Percentiles rank a stretch among this genome's conserved stretches.
Conservation (phyloP, 2,113 vertebrate genomes). For the Spermophilus dauricus region DNA sequence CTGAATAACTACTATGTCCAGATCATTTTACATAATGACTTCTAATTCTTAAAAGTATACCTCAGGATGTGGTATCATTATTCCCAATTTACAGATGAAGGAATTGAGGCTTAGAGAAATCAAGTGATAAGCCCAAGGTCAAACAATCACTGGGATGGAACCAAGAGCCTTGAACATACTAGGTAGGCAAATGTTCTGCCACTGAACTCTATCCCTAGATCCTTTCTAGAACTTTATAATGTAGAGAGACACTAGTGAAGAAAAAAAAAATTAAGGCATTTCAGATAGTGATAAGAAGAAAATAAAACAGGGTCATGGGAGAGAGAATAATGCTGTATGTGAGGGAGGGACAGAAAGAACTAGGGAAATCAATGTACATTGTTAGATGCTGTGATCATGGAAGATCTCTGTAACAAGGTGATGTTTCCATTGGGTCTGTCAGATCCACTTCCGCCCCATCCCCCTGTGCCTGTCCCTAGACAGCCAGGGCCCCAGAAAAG, state of each 20-base stretch:
- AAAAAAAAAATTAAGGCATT: conserved; percentile 39
- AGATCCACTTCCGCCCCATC: background rate
- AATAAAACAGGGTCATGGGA: background rate
- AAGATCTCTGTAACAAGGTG: background rate
- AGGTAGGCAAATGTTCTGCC: no score
- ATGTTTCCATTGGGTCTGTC: background rate
- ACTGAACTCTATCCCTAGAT: no score
- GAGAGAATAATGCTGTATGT: background rate
- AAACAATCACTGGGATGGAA: background rate
- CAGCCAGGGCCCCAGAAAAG: background rate
- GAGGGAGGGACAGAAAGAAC: background rate
- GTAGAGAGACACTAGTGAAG: conserved; percentile 27
- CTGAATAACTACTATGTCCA: background rate
- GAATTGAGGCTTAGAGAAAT: conserved; percentile 24
- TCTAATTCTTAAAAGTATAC: conserved; percentile 56
- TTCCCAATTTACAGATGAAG: conserved; percentile 51
- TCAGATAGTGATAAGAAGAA: conserved; percentile 47
- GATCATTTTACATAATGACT: background rate
- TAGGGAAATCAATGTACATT: background rate
- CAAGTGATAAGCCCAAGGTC: conserved; percentile 32
- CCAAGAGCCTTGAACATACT: no score
- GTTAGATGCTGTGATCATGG: background rate
- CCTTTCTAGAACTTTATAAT: conserved; percentile 36
- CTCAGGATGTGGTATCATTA: conserved; percentile 23
- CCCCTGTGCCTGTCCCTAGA: background rate